These are phyloP conservation scores for Drosophila jambulina DNA, from an alignment of 1,140 invertebrate species.

Conservation along the genomic window DNA sequence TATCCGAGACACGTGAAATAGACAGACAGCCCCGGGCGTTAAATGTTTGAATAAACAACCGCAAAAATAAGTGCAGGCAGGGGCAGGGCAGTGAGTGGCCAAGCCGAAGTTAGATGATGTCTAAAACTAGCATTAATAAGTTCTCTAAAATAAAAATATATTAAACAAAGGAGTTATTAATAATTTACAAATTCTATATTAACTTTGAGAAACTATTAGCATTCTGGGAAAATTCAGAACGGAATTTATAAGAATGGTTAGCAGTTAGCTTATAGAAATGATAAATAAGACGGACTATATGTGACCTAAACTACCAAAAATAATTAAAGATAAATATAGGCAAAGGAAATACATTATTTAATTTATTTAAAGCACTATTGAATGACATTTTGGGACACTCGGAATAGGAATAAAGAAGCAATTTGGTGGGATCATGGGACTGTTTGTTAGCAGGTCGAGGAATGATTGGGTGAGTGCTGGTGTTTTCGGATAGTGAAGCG, in stretches of 20 bases:
- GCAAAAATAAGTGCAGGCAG: conserved; percentile 3
- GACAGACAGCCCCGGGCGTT: conserved; percentile 16
- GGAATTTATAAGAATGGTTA: too few species aligned
- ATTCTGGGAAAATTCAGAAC: too few species aligned
- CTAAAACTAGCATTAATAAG: not conserved
- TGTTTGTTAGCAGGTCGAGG: not conserved
- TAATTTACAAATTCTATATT: too few species aligned
- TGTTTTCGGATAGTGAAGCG: conserved; percentile 5
- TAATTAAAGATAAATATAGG: too few species aligned
- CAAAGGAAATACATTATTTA: not conserved
- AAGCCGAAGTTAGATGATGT: not conserved
- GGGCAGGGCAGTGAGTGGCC: not conserved
- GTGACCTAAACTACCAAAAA: too few species aligned
- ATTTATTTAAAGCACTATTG: not conserved
- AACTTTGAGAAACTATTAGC: too few species aligned
- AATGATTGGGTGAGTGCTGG: not conserved
- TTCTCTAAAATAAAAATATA: not conserved
- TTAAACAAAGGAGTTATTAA: too few species aligned
- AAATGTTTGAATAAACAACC: conserved; percentile 28
- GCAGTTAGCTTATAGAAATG: too few species aligned
- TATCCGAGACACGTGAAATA: conserved; percentile 9
- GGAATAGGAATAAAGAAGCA: not conserved
- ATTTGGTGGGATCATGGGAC: not conserved
- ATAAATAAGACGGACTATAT: too few species aligned
- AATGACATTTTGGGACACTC: not conserved